These are phyloP conservation scores for Drosophila novamexicana DNA, from an alignment of 1,140 invertebrate species.

Conservation along the genomic window DNA sequence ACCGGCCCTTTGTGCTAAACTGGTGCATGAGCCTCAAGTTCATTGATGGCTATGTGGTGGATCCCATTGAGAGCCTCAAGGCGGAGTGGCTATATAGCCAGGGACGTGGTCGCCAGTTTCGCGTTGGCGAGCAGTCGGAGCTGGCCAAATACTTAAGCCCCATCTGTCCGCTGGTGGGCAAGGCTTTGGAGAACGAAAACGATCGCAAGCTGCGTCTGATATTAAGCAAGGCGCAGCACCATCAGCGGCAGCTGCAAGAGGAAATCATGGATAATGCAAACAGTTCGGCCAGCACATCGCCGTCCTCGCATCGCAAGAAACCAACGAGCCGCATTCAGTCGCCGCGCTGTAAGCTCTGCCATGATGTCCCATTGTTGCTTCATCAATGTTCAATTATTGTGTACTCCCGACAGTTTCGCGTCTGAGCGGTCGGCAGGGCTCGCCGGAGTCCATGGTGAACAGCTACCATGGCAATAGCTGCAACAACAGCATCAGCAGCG, in stretches of 20 bases:
- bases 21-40: constrained; percentile 95
- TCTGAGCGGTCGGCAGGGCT: constrained; percentile 86
- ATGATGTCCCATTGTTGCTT: not conserved
- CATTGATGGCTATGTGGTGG: constrained; percentile 94
- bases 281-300: constrained; percentile 79
- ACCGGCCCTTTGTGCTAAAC: constrained; percentile 96
- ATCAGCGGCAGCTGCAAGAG: constrained; percentile 92
- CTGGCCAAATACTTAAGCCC: constrained; percentile 93
- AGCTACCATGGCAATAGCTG: constrained; percentile 87
- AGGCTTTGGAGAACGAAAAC: constrained; percentile 92
- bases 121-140: constrained; percentile 92
- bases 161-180: constrained; percentile 90
- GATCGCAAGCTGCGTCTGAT: constrained; percentile 94
- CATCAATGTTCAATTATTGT: constrained; percentile 1
- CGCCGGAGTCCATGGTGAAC: constrained; percentile 89
- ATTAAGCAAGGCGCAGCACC: constrained; percentile 94
- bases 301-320: constrained; percentile 77
- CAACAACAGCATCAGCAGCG: constrained; percentile 63
- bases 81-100: constrained; percentile 98
- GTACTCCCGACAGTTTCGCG: constrained; percentile 83
- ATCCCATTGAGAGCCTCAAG: constrained; percentile 95
- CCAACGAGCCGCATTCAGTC: constrained; percentile 82
- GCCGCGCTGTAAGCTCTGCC: constrained; percentile 67
- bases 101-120: constrained; percentile 94
- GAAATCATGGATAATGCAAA: constrained; percentile 85